Percentiles rank a stretch among this genome's conserved stretches.
Conservation (phyloP, 2,888 invertebrate species). For the Meta bourneti region DNA sequence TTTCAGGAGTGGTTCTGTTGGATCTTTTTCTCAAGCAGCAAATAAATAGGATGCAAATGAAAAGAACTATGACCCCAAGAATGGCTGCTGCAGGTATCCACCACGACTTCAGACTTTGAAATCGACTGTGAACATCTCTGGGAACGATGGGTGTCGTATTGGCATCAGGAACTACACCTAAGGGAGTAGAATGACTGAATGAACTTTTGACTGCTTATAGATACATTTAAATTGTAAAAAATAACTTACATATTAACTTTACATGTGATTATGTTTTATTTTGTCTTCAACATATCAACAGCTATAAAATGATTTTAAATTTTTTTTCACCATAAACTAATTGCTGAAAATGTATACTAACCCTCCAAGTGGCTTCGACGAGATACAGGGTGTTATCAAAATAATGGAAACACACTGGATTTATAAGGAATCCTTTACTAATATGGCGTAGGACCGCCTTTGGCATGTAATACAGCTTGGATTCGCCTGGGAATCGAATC, state of each 20-base stretch:
- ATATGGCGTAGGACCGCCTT: too few species aligned
- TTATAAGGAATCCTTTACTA: too few species aligned
- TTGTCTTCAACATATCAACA: too few species aligned
- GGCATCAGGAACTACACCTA: conserved; percentile 58
- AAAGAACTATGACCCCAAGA: conserved; percentile 21
- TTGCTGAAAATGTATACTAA: too few species aligned
- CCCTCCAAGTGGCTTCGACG: too few species aligned
- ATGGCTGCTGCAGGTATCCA: conserved; percentile 64
- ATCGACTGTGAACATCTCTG: conserved; percentile 15
- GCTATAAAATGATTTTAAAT: too few species aligned
- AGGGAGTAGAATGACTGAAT: background rate
- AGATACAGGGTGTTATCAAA: too few species aligned
- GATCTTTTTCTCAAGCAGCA: conserved; percentile 70
- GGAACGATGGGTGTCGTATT: conserved; percentile 38
- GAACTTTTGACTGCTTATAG: background rate
- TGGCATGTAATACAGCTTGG: too few species aligned
- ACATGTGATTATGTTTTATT: too few species aligned
- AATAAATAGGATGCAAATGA: conserved; percentile 54
- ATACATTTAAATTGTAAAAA: background rate
- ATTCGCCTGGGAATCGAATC: too few species aligned
- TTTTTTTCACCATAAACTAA: too few species aligned
- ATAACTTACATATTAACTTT: background rate
- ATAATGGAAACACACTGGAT: too few species aligned
- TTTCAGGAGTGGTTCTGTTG: conserved; percentile 70
- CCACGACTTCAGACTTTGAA: conserved; percentile 47